A percentile compares a stretch with the other conserved stretches of the same genome.
Evolutionary conservation across 2,888 invertebrate genomes (phyloP).

Genomic region (Eristalinus aeneus): DNA sequence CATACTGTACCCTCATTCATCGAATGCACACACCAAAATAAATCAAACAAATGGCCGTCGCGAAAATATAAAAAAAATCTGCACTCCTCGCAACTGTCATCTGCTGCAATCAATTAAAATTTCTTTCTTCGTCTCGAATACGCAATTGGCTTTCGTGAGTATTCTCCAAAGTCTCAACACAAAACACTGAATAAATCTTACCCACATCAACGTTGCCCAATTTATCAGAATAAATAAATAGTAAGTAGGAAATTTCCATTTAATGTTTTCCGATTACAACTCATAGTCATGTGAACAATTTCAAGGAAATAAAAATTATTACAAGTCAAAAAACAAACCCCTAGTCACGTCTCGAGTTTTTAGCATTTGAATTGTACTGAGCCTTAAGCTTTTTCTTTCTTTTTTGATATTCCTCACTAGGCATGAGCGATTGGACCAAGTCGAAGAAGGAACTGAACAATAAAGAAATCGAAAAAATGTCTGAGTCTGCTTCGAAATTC

Average conservation of each 20-base stretch:
- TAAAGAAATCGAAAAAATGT: slow-evolving; percentile 83
- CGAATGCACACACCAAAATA: neutral
- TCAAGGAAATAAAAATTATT: neutral
- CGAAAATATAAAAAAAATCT: slow-evolving; percentile 8
- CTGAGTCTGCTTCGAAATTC: slow-evolving; percentile 86
- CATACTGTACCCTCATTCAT: slow-evolving; percentile 20
- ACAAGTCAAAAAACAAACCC: too few species aligned
- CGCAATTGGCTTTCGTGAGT: slow-evolving; percentile 27
- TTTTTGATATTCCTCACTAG: slow-evolving; percentile 6
- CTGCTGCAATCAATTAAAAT: slow-evolving; percentile 44
- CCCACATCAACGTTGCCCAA: neutral
- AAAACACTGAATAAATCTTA: neutral
- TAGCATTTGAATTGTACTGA: neutral
- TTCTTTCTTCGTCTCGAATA: neutral
- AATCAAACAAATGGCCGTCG: slow-evolving; percentile 5
- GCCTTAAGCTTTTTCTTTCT: neutral
- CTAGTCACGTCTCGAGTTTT: slow-evolving; percentile 4
- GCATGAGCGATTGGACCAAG: slow-evolving; percentile 73
- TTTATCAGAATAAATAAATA: slow-evolving; percentile 2
- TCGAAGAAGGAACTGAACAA: slow-evolving; percentile 75
- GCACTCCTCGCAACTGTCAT: slow-evolving; percentile 29
- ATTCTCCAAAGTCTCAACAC: neutral
- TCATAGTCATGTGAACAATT: slow-evolving; percentile 15
- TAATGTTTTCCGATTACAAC: neutral
- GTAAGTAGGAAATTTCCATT: slow-evolving; percentile 5